Evolutionary conservation across 2,888 invertebrate species (phyloP).

Genomic region (Holacanthella duospinosa): DNA sequence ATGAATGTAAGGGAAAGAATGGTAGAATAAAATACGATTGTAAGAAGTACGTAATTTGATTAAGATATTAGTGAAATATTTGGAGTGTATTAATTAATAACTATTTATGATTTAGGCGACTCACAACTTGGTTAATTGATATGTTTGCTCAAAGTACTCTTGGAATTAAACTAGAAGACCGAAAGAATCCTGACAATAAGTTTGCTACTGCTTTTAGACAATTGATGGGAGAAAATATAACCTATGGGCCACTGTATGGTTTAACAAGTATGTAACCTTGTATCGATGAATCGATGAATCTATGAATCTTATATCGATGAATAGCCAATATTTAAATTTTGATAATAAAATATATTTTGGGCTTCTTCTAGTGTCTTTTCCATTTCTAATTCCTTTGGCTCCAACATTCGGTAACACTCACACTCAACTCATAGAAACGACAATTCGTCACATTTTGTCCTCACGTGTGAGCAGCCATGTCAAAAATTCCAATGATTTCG

Average conservation of each 20-base stretch:
- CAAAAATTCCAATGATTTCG: constrained; percentile 21
- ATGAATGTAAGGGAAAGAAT: too few species aligned
- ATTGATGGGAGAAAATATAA: constrained; percentile 25
- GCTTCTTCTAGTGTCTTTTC: constrained; percentile 26
- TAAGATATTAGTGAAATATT: neutral
- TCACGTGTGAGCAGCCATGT: constrained; percentile 10
- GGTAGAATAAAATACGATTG: constrained; percentile 28
- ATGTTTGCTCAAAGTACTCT: constrained; percentile 27
- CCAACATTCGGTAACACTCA: constrained; percentile 20
- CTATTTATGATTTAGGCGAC: constrained; percentile 11
- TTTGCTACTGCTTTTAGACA: constrained; percentile 25
- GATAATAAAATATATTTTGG: neutral
- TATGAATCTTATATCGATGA: too few species aligned
- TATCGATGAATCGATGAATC: too few species aligned
- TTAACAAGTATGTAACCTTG: constrained; percentile 23
- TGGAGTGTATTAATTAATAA: too few species aligned
- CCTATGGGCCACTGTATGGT: constrained; percentile 16
- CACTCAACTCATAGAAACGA: constrained; percentile 20
- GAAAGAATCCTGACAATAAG: constrained; percentile 26
- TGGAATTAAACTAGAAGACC: constrained; percentile 21
- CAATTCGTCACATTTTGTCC: constrained; percentile 21
- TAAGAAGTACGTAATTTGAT: constrained; percentile 21
- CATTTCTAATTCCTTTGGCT: constrained; percentile 21
- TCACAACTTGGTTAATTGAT: constrained; percentile 29
- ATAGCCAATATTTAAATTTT: neutral